phyloP scores from a whole-genome alignment of 2,113 vertebrate species.

The Mesoclemmys tuberculata region DNA sequence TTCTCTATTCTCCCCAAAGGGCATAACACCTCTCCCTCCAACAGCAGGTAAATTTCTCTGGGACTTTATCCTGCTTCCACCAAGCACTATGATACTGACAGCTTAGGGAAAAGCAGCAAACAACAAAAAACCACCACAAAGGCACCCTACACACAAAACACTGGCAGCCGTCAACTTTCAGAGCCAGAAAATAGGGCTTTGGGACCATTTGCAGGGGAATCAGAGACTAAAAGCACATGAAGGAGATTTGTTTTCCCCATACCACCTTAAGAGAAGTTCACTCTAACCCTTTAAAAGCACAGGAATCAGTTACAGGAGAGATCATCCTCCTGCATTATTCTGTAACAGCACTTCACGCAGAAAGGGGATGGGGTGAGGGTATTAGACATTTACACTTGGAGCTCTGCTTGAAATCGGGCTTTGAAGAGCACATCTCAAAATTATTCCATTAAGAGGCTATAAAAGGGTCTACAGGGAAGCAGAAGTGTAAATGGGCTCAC shows the following conservation, averaged over 20 bases:
- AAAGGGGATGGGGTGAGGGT: neutral
- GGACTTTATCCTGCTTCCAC: slow-evolving; percentile 40
- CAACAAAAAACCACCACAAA: neutral
- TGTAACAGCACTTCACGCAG: neutral
- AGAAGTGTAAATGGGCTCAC: neutral
- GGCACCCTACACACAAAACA: neutral
- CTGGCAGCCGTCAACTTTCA: neutral
- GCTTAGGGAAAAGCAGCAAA: neutral
- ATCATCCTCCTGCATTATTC: neutral
- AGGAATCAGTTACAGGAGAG: neutral
- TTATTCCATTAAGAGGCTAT: neutral
- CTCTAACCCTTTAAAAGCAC: neutral
- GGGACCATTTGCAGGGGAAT: neutral
- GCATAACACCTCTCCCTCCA: slow-evolving; percentile 29
- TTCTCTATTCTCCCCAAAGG: slow-evolving; percentile 57
- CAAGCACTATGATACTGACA: neutral
- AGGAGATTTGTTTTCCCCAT: neutral
- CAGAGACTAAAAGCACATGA: neutral
- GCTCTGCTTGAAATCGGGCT: neutral
- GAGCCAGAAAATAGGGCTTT: neutral
- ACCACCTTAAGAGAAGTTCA: neutral
- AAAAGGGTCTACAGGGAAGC: neutral
- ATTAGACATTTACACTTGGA: neutral
- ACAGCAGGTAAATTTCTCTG: slow-evolving; percentile 53
- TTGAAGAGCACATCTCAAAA: neutral